Evolutionary conservation across 2,797 vertebrate genomes (phyloP).

Genomic region (Chloroceryle amazona): DNA sequence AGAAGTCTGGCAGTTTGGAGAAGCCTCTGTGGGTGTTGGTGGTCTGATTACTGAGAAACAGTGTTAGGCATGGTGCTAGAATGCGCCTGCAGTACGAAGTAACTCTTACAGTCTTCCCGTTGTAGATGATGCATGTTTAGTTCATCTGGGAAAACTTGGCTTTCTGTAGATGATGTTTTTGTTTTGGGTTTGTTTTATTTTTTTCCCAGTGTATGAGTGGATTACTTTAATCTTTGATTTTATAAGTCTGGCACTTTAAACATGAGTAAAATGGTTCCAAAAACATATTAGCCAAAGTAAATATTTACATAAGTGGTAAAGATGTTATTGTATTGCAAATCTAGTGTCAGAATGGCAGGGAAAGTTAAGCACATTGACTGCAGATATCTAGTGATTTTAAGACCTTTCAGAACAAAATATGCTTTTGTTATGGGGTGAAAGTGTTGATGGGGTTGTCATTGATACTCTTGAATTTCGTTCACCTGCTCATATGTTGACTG

Average conservation of each 20-base stretch:
- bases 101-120: neutral
- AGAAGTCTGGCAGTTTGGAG: neutral
- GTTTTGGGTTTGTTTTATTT: neutral
- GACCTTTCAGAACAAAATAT: neutral
- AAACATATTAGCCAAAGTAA: slow-evolving; percentile 24
- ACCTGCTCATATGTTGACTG: slow-evolving; percentile 35
- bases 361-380: neutral
- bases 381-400: neutral
- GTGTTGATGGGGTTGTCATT: neutral
- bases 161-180: neutral
- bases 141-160: neutral
- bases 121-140: neutral
- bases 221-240: neutral
- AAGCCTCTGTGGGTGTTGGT: neutral
- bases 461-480: neutral
- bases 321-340: neutral
- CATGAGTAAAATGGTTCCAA: neutral
- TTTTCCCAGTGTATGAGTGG: neutral
- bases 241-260: neutral
- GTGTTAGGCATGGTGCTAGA: neutral
- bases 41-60: neutral
- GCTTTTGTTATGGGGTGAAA: neutral
- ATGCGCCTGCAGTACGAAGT: neutral
- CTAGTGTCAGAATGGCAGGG: neutral
- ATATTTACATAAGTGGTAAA: slow-evolving; percentile 35